These are phyloP conservation scores for Hermaeophaga mercurialis DNA, from an alignment of 2,888 invertebrate species.

Conservation along the genomic window DNA sequence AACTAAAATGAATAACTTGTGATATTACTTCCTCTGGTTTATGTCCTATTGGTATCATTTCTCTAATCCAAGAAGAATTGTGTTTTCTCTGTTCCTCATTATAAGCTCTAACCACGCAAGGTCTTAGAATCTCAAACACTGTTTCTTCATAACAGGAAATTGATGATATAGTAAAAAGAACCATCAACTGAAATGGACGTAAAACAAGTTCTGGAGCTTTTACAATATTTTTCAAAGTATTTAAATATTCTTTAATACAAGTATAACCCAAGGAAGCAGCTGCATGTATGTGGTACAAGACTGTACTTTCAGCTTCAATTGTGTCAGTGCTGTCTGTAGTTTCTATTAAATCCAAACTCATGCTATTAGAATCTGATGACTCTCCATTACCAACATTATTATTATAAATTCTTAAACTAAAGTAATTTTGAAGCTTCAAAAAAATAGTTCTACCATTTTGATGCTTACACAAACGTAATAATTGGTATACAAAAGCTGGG, in stretches of 20 bases:
- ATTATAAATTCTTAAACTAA: slow-evolving; percentile 50
- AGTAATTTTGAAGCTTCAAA: slow-evolving; percentile 52
- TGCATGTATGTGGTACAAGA: slow-evolving; percentile 64
- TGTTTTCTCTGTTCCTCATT: slow-evolving; percentile 50
- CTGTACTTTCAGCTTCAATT: slow-evolving; percentile 66
- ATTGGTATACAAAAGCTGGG: slow-evolving; percentile 70
- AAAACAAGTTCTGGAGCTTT: slow-evolving; percentile 65
- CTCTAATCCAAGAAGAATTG: slow-evolving; percentile 63
- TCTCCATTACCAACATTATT: slow-evolving; percentile 36
- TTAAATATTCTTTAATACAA: slow-evolving; percentile 58
- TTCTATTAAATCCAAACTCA: slow-evolving; percentile 54
- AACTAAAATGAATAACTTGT: slow-evolving; percentile 59
- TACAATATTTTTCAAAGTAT: slow-evolving; percentile 58
- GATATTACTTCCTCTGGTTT: slow-evolving; percentile 56
- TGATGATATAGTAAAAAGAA: slow-evolving; percentile 61
- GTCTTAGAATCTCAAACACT: slow-evolving; percentile 55
- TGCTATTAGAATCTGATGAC: slow-evolving; percentile 44
- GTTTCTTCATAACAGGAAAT: slow-evolving; percentile 58
- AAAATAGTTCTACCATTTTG: slow-evolving; percentile 53
- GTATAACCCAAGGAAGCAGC: slow-evolving; percentile 56
- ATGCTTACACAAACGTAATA: slow-evolving; percentile 64
- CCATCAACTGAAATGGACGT: slow-evolving; percentile 68
- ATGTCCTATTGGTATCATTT: slow-evolving; percentile 52
- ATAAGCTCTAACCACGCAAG: slow-evolving; percentile 47
- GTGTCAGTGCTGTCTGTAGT: slow-evolving; percentile 59